Conservation (phyloP, 2,113 vertebrate genomes). For the Alethe castanea region DNA sequence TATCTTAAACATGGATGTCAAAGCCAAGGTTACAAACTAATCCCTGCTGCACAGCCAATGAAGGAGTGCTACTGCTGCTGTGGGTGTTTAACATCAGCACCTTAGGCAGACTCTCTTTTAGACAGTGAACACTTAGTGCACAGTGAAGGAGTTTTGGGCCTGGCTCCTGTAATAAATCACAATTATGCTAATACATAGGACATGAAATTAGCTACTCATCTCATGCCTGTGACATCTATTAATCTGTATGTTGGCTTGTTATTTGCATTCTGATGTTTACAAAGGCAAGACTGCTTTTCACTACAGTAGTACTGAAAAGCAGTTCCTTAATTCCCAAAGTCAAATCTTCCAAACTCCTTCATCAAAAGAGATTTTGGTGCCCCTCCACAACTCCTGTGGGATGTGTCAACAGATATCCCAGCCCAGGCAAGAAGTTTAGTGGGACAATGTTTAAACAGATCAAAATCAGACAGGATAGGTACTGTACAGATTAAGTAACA, state of each 20-base stretch:
- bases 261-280: neutral
- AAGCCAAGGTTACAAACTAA: neutral
- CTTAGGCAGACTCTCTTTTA: neutral
- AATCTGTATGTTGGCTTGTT: constrained; percentile 1
- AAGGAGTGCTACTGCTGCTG: neutral
- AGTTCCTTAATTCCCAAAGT: neutral
- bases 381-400: neutral
- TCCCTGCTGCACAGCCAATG: neutral
- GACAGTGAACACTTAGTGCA: neutral
- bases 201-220: constrained; percentile 26
- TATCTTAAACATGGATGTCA: neutral
- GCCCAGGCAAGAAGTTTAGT: neutral
- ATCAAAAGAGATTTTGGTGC: neutral
- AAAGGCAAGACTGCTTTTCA: neutral
- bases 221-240: constrained; percentile 2
- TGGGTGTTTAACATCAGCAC: neutral
- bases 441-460: neutral
- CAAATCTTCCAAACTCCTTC: neutral
- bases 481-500: neutral
- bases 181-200: constrained; percentile 10
- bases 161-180: constrained; percentile 22
- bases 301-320: neutral
- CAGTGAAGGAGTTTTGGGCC: neutral
- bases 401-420: neutral
- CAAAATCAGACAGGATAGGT: neutral